Evolutionary conservation across 2,888 invertebrate genomes (phyloP), one percentile per base, ranked within the genome.

Genomic region (Limnephilus rhombicus): DNA sequence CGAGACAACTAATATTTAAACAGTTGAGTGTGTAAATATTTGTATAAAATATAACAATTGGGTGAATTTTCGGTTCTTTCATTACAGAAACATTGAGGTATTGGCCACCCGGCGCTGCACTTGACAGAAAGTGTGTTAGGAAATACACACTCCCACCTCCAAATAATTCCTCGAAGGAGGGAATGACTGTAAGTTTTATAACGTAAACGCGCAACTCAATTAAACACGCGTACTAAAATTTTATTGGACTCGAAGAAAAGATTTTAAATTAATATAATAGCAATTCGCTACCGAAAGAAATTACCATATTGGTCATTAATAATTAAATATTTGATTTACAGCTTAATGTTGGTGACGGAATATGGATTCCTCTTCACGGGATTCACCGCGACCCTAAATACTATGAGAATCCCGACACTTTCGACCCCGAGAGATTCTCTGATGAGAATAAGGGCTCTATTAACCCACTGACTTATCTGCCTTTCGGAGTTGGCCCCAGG

Each of bases 41-140:
- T 41, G 9, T 9, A 0, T 41, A 41, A 41, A 41, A 1, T 41
- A 9, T 41, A 41, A 41, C 7, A 41, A 41, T 31, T 31, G 31
- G 1, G 31, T 31, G 31, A 31, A 31, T 31, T 31, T 41, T 41
- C 11, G 2, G 18, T 68, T 4, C 5, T 24, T 24, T 68, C 3
- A 18, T 94, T 94, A 7, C 94, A 94, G 97, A 97, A 94, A 92
- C 95, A 0, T 94, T 97, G 4, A 94, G 97, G n/a, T 94, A 94
- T 18, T 97, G 96, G 96, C 95, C 96, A 0, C 94, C 96, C 0
- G 95, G 94, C 0, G 91, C 95, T 0, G 94, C 94, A 0, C 94
- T 95, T 0, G 97, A 97, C 93, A 95, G 97, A 34, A 34, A 95
- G 0, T 97, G 97, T 93, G 94, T 94, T 1, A 96, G 96, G 94